A percentile compares a stretch with the other conserved stretches of the same genome.
phyloP scores from a whole-genome alignment of 1,140 invertebrate genomes.

The Metaphire vulgaris region DNA sequence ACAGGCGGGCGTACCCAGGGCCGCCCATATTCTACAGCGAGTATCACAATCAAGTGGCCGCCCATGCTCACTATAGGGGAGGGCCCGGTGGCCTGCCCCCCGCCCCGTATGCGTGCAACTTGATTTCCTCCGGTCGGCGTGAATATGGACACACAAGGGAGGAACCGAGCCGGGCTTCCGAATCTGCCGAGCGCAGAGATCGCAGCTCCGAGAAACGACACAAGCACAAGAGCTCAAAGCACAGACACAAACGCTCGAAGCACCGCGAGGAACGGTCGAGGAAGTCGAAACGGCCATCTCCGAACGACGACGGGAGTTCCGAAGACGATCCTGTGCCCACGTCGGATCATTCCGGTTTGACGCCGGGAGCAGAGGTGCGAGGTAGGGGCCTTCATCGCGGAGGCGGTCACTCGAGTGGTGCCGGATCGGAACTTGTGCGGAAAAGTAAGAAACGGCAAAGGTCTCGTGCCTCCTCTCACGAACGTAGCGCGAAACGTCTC shows the following conservation, averaged over 20 bases:
- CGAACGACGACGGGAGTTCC: not conserved
- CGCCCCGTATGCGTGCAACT: not conserved
- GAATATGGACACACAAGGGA: not conserved
- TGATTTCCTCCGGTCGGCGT: not conserved
- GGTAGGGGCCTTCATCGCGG: not conserved
- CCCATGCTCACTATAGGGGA: not conserved
- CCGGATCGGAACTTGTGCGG: not conserved
- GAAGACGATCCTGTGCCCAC: not conserved
- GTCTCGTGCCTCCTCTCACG: not conserved
- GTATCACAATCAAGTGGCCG: not conserved
- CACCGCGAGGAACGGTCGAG: not conserved
- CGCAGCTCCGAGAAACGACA: not conserved
- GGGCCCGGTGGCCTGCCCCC: not conserved
- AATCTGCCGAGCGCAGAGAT: not conserved
- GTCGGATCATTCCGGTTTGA: not conserved
- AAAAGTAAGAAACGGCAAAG: not conserved
- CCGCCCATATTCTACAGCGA: not conserved
- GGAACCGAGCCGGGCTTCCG: not conserved
- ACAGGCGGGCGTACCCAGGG: not conserved
- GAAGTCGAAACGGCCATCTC: not conserved
- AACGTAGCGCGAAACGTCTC: not conserved
- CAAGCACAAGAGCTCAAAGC: not conserved
- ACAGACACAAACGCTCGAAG: not conserved
- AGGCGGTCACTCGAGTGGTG: not conserved
- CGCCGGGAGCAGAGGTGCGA: not conserved